Conservation (phyloP, 1,140 invertebrate species). For the Macrostomum lignano region DNA sequence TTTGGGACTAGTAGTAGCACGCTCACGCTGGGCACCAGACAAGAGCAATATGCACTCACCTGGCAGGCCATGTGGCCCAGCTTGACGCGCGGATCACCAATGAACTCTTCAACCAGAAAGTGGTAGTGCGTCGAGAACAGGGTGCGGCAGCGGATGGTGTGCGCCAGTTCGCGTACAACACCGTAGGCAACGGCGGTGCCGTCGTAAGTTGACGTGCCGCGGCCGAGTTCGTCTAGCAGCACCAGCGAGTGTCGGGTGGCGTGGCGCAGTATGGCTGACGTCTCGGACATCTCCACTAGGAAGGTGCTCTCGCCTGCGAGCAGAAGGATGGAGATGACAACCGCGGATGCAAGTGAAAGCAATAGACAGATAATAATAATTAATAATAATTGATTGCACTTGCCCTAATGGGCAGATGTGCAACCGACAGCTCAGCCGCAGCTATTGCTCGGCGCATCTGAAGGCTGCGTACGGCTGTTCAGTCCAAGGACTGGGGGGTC, state of each 20-base stretch:
- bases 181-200: constrained; percentile 72
- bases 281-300: constrained; percentile 70
- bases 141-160: constrained; percentile 40
- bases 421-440: too few species aligned
- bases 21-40: too few species aligned
- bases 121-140: constrained; percentile 93
- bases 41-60: too few species aligned
- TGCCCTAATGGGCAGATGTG: too few species aligned
- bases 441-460: too few species aligned
- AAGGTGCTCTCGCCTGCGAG: constrained; percentile 62
- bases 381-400: too few species aligned
- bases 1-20: too few species aligned
- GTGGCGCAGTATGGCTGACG: constrained; percentile 55
- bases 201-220: constrained; percentile 75
- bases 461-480: too few species aligned
- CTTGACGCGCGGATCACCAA: constrained; percentile 37
- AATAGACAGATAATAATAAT: too few species aligned
- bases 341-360: constrained; percentile 50
- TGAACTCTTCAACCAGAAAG: constrained; percentile 55
- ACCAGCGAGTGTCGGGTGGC: constrained; percentile 61
- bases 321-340: too few species aligned
- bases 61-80: constrained; percentile 62
- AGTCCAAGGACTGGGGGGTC: too few species aligned
- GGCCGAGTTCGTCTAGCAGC: constrained; percentile 69
- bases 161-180: constrained; percentile 45